Base-by-base conservation (phyloP, 2,113 vertebrate genomes). In the Psophia crepitans region DNA sequence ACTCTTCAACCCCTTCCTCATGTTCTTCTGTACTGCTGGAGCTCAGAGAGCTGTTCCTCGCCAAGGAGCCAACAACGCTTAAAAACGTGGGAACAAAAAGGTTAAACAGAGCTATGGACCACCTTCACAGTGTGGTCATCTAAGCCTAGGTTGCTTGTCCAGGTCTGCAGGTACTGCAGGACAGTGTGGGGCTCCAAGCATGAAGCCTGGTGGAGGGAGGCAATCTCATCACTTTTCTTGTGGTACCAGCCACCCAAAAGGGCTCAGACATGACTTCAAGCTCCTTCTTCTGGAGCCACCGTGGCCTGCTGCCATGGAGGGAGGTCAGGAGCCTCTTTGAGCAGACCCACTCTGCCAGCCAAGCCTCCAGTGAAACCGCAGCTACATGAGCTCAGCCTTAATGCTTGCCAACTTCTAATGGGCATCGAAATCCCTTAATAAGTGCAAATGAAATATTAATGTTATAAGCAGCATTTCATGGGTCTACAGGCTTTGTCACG, bases 391-490 rank as follows among this genome's bases (percentile, higher is more conserved):
- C 33, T 88, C 70, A 80, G 46, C 61, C 43, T 75, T 21, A 84
- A 65, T 0, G 0, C 35, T 5, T 37, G 48, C 32, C 73, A 84
- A 5, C 17, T 91, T 44, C 53, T 78, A 82, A 73, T 0, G 5
- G 70, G 32, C 49, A 93, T 5, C 0, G 0, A 84, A 84, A 87
- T 32, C 61, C n/a, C 86, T 26, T 49, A 41, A 2, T 13, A 73
- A 8, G 37, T 86, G 83, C 58, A 85, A 69, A 77, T 11, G 13
- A 90, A 89, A 46, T 49, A 85, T 22, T 89, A 46, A 78, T 11
- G 12, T 41, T 76, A 58, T 23, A 53, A 90, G 37, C 32, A 90
- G 28, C 43, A 69, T 69, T 93, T 61, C 37, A 74, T 37, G 19
- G n/a, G 14, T 44, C 57, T 53, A 63, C 26, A 76, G 61, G 53